Conservation (phyloP, 2,888 invertebrate genomes). For the Nycteola revayana region DNA sequence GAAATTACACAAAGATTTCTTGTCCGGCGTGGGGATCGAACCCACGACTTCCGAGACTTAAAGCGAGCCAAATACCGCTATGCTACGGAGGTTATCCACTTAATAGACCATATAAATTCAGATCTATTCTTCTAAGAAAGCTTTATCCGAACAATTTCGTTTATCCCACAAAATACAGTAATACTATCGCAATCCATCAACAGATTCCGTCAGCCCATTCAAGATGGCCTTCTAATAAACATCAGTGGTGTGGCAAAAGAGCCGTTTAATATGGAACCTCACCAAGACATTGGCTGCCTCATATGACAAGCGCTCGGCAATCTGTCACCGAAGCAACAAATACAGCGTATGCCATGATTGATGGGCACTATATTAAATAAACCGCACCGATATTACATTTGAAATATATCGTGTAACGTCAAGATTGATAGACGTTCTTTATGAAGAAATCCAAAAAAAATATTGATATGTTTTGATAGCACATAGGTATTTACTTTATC, state of each 20-base stretch:
- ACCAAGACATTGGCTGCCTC: constrained; percentile 10
- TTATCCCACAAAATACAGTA: no score
- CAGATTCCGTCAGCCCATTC: neutral
- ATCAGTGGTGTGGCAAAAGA: constrained; percentile 17
- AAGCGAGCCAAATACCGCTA: no score
- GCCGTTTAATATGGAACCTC: constrained; percentile 26
- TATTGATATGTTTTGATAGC: constrained; percentile 6
- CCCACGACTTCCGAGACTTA: no score
- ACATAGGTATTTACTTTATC: no score
- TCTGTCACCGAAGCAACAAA: constrained; percentile 64
- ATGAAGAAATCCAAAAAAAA: constrained; percentile 37
- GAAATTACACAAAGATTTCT: no score
- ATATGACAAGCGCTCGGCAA: constrained; percentile 62
- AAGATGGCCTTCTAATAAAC: constrained; percentile 22
- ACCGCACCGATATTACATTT: constrained; percentile 72
- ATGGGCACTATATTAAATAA: constrained; percentile 76
- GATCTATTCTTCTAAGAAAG: no score
- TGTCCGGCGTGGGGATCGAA: no score
- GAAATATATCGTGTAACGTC: constrained; percentile 63
- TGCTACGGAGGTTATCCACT: no score
- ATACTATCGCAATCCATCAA: neutral
- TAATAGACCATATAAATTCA: no score
- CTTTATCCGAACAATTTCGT: no score
- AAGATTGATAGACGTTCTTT: constrained; percentile 70
- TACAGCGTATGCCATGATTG: constrained; percentile 64